Percentiles rank a stretch among this genome's conserved stretches.
Evolutionary conservation across 2,888 invertebrate genomes (phyloP).

Genomic region (Eupsilia transversa): DNA sequence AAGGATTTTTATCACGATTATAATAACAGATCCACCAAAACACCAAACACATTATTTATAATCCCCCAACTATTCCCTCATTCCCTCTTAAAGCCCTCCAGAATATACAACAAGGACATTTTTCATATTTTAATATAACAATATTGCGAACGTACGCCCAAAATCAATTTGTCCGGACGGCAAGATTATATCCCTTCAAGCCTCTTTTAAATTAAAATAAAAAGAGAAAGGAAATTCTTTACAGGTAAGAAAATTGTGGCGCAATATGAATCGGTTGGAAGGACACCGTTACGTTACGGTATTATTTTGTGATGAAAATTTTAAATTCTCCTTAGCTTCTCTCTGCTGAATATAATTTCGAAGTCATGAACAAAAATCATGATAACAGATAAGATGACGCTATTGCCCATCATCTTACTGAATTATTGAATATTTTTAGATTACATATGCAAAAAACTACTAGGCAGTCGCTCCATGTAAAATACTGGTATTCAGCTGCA

Average conservation of each 20-base stretch:
- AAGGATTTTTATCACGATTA: neutral
- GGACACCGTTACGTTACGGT: conserved; percentile 35
- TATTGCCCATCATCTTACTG: neutral
- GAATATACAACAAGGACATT: conserved; percentile 39
- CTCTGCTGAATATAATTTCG: neutral
- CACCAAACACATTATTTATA: conserved; percentile 17
- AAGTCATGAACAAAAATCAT: neutral
- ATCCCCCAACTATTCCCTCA: conserved; percentile 39
- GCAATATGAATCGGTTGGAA: conserved; percentile 45
- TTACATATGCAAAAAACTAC: too few species aligned
- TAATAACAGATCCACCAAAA: neutral
- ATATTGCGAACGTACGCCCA: conserved; percentile 56
- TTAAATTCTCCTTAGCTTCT: conserved; percentile 33
- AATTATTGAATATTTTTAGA: too few species aligned
- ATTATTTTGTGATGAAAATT: conserved; percentile 51
- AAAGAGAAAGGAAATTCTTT: conserved; percentile 54
- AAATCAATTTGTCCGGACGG: conserved; percentile 66
- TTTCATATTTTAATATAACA: conserved; percentile 54
- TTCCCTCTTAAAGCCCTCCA: conserved; percentile 9
- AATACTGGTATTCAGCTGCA: too few species aligned
- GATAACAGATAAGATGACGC: neutral
- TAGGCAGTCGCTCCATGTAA: too few species aligned
- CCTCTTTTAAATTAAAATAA: conserved; percentile 68
- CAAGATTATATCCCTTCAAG: conserved; percentile 60
- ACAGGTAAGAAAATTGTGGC: conserved; percentile 49